A percentile compares a stretch with the other conserved stretches of the same genome.
Evolutionary conservation across 2,113 vertebrate species (phyloP).

Genomic region (Festucalex cinctus): DNA sequence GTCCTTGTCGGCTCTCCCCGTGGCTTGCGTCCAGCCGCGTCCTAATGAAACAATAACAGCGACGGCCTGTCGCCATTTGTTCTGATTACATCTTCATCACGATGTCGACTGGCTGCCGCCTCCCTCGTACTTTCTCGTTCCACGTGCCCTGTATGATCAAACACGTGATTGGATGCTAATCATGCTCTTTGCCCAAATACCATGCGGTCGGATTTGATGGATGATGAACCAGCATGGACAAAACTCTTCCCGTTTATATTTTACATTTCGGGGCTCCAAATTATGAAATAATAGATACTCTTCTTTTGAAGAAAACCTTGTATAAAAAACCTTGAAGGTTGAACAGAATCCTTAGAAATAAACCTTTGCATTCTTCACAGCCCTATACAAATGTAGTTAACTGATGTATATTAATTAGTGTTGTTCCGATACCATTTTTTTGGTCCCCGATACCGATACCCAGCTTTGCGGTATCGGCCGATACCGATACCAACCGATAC

Average conservation of each 20-base stretch:
- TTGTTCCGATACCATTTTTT: too few relatives aligned
- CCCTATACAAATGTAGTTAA: too few relatives aligned
- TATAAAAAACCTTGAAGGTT: too few relatives aligned
- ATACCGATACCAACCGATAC: too few relatives aligned
- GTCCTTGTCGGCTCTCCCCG: constrained; percentile 18
- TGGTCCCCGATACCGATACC: too few relatives aligned
- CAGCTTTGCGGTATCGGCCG: too few relatives aligned
- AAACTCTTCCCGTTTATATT: not conserved
- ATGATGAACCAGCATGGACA: constrained; percentile 9
- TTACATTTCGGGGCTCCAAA: not conserved
- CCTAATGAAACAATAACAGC: constrained; percentile 67
- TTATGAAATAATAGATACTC: not conserved
- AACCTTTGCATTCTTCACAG: too few relatives aligned
- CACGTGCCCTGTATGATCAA: constrained; percentile 7
- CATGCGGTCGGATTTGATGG: constrained; percentile 18
- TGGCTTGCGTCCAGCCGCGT: constrained; percentile 35
- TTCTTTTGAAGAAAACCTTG: not conserved
- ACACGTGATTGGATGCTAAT: constrained; percentile 8
- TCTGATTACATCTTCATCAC: constrained; percentile 45
- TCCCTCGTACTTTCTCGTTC: constrained; percentile 20
- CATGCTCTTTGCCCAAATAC: constrained; percentile 12
- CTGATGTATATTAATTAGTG: too few relatives aligned
- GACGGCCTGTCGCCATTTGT: constrained; percentile 62
- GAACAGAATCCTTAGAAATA: too few relatives aligned
- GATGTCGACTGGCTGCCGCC: not conserved